phyloP scores from a whole-genome alignment of 2,797 vertebrate species.

The Pantherophis vulpinus region DNA sequence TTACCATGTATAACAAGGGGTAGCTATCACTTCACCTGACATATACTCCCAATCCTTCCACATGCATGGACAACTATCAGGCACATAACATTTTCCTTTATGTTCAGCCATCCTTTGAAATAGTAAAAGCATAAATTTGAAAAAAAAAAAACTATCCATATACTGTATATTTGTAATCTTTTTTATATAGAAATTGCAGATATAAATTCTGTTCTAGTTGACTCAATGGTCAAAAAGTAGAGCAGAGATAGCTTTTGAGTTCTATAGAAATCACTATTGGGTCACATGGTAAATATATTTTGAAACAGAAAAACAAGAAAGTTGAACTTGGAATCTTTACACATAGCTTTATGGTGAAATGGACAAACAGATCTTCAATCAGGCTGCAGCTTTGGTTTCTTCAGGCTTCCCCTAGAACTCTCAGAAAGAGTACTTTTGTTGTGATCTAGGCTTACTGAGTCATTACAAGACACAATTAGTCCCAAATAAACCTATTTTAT shows the following conservation, averaged over 20 bases:
- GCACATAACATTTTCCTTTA: slow-evolving; percentile 88
- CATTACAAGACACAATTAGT: too few species aligned
- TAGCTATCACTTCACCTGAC: slow-evolving; percentile 92
- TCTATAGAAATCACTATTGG: background rate
- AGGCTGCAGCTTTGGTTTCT: background rate
- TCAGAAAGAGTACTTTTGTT: background rate
- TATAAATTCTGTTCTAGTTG: background rate
- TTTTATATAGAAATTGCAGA: background rate
- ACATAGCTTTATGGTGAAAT: background rate
- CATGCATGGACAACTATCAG: slow-evolving; percentile 93
- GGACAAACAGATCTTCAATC: background rate
- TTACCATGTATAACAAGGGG: slow-evolving; percentile 94
- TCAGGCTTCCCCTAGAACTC: background rate
- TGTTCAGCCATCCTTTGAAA: slow-evolving; percentile 77
- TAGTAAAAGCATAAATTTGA: slow-evolving; percentile 23
- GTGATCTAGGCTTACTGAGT: too few species aligned
- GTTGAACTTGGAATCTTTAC: background rate
- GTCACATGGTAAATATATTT: background rate
- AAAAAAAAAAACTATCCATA: background rate
- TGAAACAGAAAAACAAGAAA: background rate
- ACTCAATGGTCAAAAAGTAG: background rate
- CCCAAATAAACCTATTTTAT: too few species aligned
- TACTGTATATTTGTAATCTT: background rate
- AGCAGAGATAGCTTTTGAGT: background rate
- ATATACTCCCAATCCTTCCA: slow-evolving; percentile 96